Base-by-base conservation (phyloP, 1,140 invertebrate species). In the Chrysoperla carnea region DNA sequence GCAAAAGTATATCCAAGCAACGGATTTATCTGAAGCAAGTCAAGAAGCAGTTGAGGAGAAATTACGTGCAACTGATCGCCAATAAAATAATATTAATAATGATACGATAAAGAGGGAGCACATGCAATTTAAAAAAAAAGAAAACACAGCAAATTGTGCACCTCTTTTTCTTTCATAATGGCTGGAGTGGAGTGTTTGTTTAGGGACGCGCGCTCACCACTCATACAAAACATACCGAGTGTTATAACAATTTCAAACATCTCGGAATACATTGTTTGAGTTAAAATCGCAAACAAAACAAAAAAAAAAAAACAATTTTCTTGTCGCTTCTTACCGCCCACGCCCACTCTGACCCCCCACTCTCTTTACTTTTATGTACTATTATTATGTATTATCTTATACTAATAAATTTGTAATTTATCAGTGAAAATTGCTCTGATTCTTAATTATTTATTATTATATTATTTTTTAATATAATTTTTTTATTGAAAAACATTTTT, bases 1-100 rank as follows among this genome's bases (percentile, higher is more conserved):
- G 53, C 88, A 91, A 68, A 93, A 93, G 70, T 93, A 92, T 70
- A 88, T 96, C 63, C 92, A 97, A 69, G 86, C 87, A 55, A 92
- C 86, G 54, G 87, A 92, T 62, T 71, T 86, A 55, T 86, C 86
- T 48, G 87, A 90, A 71, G 85, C 86, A 50, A 87, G 84, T 45
- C 79, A 85, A 53, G 85, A 90, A 64, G 82, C 84, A 51, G 86
- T 92, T 42, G 86, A 91, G 63, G 85, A 90, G 59, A 90, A 91
- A 64, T 74, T 91, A 51, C 79, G 87, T 67, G 79, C 84, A 61
- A 91, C 84, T 52, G 86, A 91, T 68, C 84, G 87, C 69, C 84
- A 89, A 73, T 90, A 86, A 50, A 23, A 23, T 23, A 23, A 23
- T 23, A 23, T 23, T 23, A 70, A 40, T 43, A 53, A 47, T 56